Conservation (phyloP, 2,888 invertebrate species). For the Drymonia ruficornis region DNA sequence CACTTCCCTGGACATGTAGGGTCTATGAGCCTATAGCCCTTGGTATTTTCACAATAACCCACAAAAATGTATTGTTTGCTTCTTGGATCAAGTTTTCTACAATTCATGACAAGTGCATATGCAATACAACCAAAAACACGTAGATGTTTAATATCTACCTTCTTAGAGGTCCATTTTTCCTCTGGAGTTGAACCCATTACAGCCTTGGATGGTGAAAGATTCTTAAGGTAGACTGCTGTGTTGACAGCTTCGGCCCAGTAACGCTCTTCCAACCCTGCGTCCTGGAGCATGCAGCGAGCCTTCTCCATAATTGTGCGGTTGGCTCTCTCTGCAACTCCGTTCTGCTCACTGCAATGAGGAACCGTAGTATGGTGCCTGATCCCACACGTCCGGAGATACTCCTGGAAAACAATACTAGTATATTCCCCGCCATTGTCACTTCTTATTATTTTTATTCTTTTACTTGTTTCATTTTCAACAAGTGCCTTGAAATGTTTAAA, state of each 20-base stretch:
- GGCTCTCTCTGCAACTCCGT: slow-evolving; percentile 5
- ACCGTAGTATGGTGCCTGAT: neutral
- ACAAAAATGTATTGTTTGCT: no score
- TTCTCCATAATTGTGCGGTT: slow-evolving; percentile 16
- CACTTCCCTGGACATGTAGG: no score
- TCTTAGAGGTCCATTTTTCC: no score
- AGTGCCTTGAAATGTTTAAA: no score
- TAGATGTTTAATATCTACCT: no score
- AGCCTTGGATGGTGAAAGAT: neutral
- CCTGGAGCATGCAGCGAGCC: slow-evolving; percentile 22
- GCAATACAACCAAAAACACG: no score
- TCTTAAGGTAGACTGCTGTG: slow-evolving; percentile 2
- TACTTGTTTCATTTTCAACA: slow-evolving; percentile 2
- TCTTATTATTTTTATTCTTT: neutral
- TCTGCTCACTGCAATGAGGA: neutral
- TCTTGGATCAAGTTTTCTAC: no score
- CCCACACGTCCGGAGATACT: neutral
- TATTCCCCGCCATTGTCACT: slow-evolving; percentile 1
- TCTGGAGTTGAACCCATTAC: neutral
- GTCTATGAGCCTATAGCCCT: no score
- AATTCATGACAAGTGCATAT: no score
- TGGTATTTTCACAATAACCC: no score
- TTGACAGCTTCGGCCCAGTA: slow-evolving; percentile 30
- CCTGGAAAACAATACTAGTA: neutral
- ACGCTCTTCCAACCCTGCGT: slow-evolving; percentile 16